A percentile compares a stretch with the other conserved stretches of the same genome.
phyloP scores from a whole-genome alignment of 2,797 vertebrate genomes.

The Paratrypauchen microcephalus region DNA sequence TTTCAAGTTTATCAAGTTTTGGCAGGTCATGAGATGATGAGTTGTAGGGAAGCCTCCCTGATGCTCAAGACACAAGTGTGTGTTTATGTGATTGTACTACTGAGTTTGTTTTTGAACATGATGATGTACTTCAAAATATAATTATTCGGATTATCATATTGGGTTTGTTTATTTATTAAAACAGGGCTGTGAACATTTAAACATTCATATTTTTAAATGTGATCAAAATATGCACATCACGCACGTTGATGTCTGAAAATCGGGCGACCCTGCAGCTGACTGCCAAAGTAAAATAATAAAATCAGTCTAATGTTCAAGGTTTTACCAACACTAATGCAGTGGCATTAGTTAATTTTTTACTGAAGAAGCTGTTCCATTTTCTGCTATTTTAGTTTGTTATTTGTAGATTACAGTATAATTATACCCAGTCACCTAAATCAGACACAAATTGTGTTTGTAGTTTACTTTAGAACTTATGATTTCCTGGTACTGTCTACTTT shows the following conservation, averaged over 20 bases:
- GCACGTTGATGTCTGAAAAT: no score
- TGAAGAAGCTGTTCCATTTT: background rate
- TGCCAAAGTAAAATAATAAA: background rate
- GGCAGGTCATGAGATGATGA: background rate
- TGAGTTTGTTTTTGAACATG: no score
- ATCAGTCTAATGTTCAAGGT: background rate
- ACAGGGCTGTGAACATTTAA: no score
- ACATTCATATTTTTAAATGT: no score
- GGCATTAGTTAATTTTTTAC: background rate
- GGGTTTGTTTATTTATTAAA: background rate
- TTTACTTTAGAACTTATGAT: background rate
- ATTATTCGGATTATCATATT: background rate
- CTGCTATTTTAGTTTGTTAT: background rate
- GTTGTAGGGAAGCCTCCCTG: background rate
- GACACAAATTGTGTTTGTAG: background rate
- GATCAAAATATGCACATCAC: no score
- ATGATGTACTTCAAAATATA: background rate
- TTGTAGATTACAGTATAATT: background rate
- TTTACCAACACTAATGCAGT: conserved; percentile 5
- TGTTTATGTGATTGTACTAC: background rate
- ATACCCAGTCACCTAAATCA: background rate
- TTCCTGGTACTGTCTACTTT: background rate
- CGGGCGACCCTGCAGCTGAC: no score
- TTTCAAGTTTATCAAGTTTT: background rate
- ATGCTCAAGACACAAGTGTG: background rate